Evolutionary conservation across 2,113 vertebrate genomes (phyloP).

Genomic region (Lanius collurio): DNA sequence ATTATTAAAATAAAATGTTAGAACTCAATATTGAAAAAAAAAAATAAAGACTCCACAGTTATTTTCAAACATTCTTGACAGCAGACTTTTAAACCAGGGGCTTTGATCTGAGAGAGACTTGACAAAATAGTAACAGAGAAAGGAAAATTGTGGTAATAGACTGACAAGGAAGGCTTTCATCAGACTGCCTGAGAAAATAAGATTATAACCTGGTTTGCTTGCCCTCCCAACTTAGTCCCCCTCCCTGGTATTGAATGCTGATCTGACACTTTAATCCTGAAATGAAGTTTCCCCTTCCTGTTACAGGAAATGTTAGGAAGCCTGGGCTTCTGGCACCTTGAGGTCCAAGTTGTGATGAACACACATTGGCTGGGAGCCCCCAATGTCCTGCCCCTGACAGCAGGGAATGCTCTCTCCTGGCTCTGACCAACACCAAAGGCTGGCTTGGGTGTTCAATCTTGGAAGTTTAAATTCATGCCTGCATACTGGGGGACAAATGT

Average conservation of each 20-base stretch:
- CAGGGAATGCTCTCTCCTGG: not conserved
- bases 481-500: rapidly evolving
- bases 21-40: not conserved
- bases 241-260: not conserved
- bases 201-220: not conserved
- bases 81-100: not conserved
- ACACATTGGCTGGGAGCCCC: rapidly evolving
- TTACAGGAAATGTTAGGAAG: not conserved
- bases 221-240: too few relatives aligned
- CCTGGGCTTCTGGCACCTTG: not conserved
- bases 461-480: not conserved
- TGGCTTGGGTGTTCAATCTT: rapidly evolving
- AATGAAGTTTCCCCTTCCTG: not conserved
- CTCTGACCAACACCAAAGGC: not conserved
- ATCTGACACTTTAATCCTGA: not conserved
- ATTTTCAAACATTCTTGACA: not conserved
- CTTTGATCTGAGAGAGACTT: not conserved
- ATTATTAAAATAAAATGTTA: not conserved
- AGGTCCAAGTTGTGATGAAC: rapidly evolving
- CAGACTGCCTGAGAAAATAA: not conserved
- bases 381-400: rapidly evolving
- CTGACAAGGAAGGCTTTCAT: not conserved
- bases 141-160: not conserved
- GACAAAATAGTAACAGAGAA: not conserved
- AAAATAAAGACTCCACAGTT: not conserved